These are phyloP conservation scores for Mustela lutreola DNA, from an alignment of 2,113 vertebrate species.

Conservation along the genomic window DNA sequence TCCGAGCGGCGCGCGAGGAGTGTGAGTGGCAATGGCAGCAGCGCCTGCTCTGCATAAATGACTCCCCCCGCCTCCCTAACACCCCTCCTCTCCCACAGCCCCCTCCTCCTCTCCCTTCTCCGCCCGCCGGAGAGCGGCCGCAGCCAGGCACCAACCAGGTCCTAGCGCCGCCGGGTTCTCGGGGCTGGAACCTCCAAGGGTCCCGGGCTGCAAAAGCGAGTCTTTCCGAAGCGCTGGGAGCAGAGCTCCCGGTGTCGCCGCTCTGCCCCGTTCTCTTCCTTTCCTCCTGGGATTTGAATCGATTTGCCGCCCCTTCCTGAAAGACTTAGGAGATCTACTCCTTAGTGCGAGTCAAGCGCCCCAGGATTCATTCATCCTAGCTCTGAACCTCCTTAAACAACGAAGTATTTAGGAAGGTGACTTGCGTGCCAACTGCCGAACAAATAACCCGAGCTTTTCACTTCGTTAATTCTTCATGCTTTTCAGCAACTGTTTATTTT, in stretches of 20 bases:
- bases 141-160: constrained; percentile 72
- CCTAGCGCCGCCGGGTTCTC: constrained; percentile 74
- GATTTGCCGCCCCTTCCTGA: neutral
- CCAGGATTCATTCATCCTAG: constrained; percentile 65
- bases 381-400: constrained; percentile 35
- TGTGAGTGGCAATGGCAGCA: constrained; percentile 83
- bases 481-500: constrained; percentile 72
- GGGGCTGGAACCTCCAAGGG: neutral
- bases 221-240: neutral
- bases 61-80: constrained; percentile 66
- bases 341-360: neutral
- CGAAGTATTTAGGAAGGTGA: constrained; percentile 58
- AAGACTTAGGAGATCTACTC: neutral
- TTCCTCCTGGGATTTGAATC: neutral
- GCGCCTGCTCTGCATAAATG: constrained; percentile 82
- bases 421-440: constrained; percentile 53
- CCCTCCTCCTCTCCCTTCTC: constrained; percentile 63
- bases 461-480: constrained; percentile 68
- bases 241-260: neutral
- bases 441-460: constrained; percentile 70
- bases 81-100: constrained; percentile 74
- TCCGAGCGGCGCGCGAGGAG: constrained; percentile 69
- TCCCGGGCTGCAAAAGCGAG: neutral
- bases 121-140: constrained; percentile 65
- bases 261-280: neutral